phyloP scores from a whole-genome alignment of 2,113 vertebrate species.

The Corvus hawaiiensis region DNA sequence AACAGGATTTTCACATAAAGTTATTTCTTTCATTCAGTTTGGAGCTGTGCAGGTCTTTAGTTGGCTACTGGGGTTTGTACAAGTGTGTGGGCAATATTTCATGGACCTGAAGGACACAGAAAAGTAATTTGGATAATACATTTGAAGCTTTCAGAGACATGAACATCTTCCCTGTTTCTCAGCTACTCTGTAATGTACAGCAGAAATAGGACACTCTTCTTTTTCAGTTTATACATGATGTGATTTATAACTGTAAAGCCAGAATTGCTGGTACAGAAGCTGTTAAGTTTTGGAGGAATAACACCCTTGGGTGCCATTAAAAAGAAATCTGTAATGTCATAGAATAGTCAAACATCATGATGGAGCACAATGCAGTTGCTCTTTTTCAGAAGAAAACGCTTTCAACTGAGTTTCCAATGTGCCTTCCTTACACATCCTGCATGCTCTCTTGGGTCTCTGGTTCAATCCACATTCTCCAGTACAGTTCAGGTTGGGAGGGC shows the following conservation, averaged over 20 bases:
- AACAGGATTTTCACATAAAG: background rate
- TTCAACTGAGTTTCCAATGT: background rate
- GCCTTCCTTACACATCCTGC: background rate
- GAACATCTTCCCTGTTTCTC: background rate
- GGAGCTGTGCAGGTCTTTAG: background rate
- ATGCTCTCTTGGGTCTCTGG: background rate
- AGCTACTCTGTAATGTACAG: background rate
- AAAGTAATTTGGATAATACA: background rate
- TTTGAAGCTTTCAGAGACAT: background rate
- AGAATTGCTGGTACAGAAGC: background rate
- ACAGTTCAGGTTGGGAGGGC: background rate
- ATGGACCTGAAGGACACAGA: background rate
- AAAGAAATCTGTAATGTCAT: background rate
- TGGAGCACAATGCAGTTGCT: background rate
- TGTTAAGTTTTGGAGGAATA: background rate
- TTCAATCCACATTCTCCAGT: background rate
- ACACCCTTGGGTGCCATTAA: background rate
- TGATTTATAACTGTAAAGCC: background rate
- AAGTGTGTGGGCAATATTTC: background rate
- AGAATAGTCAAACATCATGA: background rate
- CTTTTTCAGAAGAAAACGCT: background rate
- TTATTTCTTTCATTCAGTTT: background rate
- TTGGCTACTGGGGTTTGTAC: background rate
- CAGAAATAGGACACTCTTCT: background rate
- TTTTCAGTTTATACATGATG: background rate